Conservation (phyloP, 2,113 vertebrate genomes). For the Phylloscopus trochiloides region DNA sequence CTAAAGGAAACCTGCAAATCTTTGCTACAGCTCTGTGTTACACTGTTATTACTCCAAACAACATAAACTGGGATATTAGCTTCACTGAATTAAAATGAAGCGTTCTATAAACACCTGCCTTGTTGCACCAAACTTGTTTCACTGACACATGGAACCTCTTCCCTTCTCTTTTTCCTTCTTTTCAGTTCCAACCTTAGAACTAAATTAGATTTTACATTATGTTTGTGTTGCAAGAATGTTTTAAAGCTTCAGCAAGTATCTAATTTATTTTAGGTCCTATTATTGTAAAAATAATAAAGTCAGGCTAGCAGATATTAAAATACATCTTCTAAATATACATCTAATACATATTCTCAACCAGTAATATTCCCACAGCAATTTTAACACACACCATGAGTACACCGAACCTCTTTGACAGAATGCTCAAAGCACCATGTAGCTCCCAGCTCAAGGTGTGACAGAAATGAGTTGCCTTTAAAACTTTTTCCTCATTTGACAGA, state of each 20-base stretch:
- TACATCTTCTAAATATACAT: background rate
- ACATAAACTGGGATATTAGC: slow-evolving; percentile 55
- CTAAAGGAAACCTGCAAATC: slow-evolving; percentile 52
- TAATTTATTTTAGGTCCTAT: background rate
- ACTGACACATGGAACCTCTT: background rate
- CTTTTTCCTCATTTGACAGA: background rate
- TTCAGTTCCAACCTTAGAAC: background rate
- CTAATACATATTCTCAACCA: background rate
- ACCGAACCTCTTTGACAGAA: background rate
- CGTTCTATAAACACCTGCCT: slow-evolving; percentile 47
- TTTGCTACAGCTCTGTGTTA: slow-evolving; percentile 46
- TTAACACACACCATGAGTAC: background rate
- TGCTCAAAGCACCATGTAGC: background rate
- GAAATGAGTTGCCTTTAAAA: background rate
- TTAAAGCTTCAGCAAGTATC: background rate
- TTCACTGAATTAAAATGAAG: slow-evolving; percentile 55
- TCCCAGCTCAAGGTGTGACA: background rate
- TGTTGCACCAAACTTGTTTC: background rate
- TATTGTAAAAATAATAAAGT: slow-evolving; percentile 24
- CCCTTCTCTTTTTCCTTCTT: background rate
- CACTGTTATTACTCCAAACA: slow-evolving; percentile 37
- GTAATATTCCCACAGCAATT: background rate
- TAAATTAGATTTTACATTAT: slow-evolving; percentile 7
- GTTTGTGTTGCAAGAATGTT: background rate
- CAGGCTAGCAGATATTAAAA: slow-evolving; percentile 22